These are phyloP conservation scores for Pipistrellus pipistrellus DNA, from an alignment of 2,797 vertebrate species.

Conservation along the genomic window DNA sequence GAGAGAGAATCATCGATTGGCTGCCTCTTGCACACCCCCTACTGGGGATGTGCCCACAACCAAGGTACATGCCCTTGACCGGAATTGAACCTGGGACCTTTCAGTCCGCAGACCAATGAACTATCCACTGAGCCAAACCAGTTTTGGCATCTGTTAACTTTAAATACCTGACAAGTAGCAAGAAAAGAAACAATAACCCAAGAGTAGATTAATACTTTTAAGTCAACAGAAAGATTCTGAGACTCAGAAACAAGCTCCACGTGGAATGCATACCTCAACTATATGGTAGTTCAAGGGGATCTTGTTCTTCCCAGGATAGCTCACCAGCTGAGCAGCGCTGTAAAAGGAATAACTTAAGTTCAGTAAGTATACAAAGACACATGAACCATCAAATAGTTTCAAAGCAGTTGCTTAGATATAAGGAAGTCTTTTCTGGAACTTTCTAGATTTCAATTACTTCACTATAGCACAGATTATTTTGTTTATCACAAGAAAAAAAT, in stretches of 20 bases:
- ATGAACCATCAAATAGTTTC: slow-evolving; percentile 5
- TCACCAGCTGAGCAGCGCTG: slow-evolving; percentile 95
- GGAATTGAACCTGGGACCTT: no score
- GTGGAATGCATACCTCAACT: slow-evolving; percentile 93
- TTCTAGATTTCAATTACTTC: slow-evolving; percentile 48
- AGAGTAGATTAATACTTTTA: slow-evolving; percentile 1
- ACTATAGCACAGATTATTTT: neutral
- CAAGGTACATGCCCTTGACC: no score
- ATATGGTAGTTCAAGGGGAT: slow-evolving; percentile 99
- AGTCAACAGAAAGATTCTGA: slow-evolving; percentile 54
- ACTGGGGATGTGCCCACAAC: no score
- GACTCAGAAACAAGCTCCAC: neutral
- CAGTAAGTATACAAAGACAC: slow-evolving; percentile 36
- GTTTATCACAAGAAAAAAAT: neutral
- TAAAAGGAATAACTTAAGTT: slow-evolving; percentile 59
- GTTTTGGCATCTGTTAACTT: slow-evolving; percentile 46
- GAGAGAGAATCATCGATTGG: no score
- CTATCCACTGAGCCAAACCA: no score
- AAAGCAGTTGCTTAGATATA: slow-evolving; percentile 23
- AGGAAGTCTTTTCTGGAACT: slow-evolving; percentile 24
- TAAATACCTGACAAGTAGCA: slow-evolving; percentile 58
- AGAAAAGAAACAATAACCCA: neutral
- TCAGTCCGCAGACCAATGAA: no score
- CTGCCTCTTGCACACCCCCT: no score
- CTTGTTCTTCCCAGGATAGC: slow-evolving; percentile 98